Evolutionary conservation across 2,888 invertebrate species (phyloP).

Genomic region (Julus scandinavius): DNA sequence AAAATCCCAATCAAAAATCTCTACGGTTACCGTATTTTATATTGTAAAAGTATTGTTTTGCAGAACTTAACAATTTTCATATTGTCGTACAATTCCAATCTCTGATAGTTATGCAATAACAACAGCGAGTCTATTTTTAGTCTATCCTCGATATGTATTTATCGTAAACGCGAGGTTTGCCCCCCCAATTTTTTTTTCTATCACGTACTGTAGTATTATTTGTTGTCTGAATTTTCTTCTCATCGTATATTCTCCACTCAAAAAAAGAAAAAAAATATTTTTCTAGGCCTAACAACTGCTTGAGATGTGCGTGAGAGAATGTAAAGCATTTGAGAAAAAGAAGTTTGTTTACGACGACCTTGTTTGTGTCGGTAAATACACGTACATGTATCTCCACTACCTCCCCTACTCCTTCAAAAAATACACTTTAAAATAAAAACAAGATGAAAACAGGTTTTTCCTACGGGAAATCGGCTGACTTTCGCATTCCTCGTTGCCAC

Average conservation of each 20-base stretch:
- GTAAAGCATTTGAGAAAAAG: not conserved
- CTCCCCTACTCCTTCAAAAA: not conserved
- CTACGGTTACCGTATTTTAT: too few relatives aligned
- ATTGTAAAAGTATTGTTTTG: too few relatives aligned
- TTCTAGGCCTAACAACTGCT: constrained; percentile 15
- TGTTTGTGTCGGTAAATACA: constrained; percentile 18
- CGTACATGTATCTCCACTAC: not conserved
- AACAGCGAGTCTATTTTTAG: not conserved
- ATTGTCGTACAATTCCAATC: too few relatives aligned
- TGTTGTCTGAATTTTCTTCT: not conserved
- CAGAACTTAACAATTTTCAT: too few relatives aligned
- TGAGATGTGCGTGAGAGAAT: constrained; percentile 18
- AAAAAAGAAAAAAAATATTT: not conserved
- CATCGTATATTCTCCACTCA: not conserved
- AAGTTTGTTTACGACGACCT: constrained; percentile 33
- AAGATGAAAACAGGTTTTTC: constrained; percentile 33
- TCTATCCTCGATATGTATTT: not conserved
- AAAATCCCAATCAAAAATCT: too few relatives aligned
- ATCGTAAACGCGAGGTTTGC: not conserved
- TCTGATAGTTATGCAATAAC: not conserved
- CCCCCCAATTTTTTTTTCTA: not conserved
- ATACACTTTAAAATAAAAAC: not conserved
- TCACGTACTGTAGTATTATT: not conserved
- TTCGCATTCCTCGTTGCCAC: not conserved
- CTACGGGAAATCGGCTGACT: not conserved